phyloP scores from a whole-genome alignment of 2,888 invertebrate genomes.

The Hetaerina titia region DNA sequence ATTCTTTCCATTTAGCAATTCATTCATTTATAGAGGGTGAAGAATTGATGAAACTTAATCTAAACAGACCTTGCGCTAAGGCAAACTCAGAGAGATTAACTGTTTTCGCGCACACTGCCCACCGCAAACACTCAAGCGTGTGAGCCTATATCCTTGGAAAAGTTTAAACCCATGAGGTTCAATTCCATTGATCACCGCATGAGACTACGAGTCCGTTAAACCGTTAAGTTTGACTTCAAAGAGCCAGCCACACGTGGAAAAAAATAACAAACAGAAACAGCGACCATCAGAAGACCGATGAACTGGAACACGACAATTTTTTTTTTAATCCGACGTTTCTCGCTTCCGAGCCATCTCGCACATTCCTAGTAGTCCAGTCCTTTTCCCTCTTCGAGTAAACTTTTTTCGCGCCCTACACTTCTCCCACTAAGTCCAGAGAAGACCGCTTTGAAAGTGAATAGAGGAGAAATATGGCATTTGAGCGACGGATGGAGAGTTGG shows the following conservation, averaged over 20 bases:
- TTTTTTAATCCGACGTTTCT: neutral
- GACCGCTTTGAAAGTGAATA: neutral
- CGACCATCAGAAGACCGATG: constrained; percentile 22
- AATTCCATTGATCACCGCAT: neutral
- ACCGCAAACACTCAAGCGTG: neutral
- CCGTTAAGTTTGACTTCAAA: constrained; percentile 49
- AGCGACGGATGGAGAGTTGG: neutral
- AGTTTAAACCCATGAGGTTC: neutral
- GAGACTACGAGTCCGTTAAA: neutral
- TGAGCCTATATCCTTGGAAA: neutral
- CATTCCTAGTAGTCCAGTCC: neutral
- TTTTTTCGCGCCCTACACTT: neutral
- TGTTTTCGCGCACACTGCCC: constrained; percentile 13
- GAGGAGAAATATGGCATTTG: constrained; percentile 4
- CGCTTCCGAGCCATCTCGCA: neutral
- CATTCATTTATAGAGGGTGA: neutral
- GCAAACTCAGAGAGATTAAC: neutral
- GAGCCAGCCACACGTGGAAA: neutral
- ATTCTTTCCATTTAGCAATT: no score
- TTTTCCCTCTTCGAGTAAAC: neutral
- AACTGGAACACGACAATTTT: neutral
- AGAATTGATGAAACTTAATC: neutral
- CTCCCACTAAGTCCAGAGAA: neutral
- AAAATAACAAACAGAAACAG: neutral
- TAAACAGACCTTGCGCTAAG: constrained; percentile 12